Percentiles rank a stretch among this genome's conserved stretches.
These are phyloP conservation scores for Cerastoderma edule DNA, from an alignment of 2,888 invertebrate genomes.

Conservation along the genomic window DNA sequence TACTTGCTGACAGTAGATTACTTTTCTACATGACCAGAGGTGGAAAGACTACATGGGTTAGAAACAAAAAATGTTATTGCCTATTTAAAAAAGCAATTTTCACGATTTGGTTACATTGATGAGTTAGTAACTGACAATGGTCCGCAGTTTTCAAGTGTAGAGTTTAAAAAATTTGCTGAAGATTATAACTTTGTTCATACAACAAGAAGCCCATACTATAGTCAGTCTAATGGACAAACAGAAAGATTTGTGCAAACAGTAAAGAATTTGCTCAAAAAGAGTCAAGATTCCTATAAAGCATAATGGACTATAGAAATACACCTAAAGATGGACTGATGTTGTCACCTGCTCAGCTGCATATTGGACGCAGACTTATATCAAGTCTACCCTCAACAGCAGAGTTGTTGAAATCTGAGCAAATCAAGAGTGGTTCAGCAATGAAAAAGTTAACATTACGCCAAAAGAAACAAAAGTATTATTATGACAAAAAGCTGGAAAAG, in stretches of 20 bases:
- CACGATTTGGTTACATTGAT: too few species aligned
- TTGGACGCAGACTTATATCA: background rate
- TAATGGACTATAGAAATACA: background rate
- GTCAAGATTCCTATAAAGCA: background rate
- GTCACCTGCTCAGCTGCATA: background rate
- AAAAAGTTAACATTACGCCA: background rate
- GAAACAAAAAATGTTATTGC: too few species aligned
- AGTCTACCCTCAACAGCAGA: background rate
- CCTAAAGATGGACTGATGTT: background rate
- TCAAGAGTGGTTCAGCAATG: too few species aligned
- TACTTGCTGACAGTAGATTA: too few species aligned
- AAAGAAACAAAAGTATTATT: background rate
- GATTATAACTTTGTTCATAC: too few species aligned
- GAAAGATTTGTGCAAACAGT: background rate
- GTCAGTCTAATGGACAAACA: background rate
- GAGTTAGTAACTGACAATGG: too few species aligned
- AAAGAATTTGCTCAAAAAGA: background rate
- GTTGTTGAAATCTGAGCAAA: background rate
- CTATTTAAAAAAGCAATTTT: too few species aligned
- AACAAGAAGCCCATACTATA: background rate
- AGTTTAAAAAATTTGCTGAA: too few species aligned
- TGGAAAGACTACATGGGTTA: too few species aligned
- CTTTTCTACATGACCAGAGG: too few species aligned
- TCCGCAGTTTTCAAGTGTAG: too few species aligned
- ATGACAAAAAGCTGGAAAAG: background rate